These are phyloP conservation scores for Calycopis cecrops DNA, from an alignment of 1,140 invertebrate species.

Conservation along the genomic window DNA sequence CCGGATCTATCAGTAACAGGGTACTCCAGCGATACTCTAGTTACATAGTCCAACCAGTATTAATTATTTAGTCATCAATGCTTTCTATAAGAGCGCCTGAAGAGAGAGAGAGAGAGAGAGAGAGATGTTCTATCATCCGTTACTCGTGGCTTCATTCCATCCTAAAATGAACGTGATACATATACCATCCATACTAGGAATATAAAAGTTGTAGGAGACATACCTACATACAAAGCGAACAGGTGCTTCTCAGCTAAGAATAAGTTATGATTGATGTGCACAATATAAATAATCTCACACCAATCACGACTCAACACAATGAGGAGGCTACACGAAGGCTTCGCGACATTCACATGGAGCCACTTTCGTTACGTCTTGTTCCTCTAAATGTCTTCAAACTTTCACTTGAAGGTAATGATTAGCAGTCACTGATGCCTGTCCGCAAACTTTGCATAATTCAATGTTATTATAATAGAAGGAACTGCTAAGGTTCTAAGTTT, in stretches of 20 bases:
- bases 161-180: no score
- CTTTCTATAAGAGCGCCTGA: no score
- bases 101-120: no score
- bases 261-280: not conserved
- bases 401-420: slow-evolving; percentile 46
- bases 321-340: not conserved
- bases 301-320: not conserved
- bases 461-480: slow-evolving; percentile 35
- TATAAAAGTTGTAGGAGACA: no score
- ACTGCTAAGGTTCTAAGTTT: slow-evolving; percentile 26
- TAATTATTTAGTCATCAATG: no score
- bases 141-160: no score
- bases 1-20: no score
- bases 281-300: not conserved
- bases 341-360: slow-evolving; percentile 16
- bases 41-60: no score
- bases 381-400: slow-evolving; percentile 36
- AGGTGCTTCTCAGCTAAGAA: not conserved
- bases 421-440: slow-evolving; percentile 39
- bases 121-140: no score
- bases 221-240: no score
- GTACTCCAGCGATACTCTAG: no score
- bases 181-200: no score
- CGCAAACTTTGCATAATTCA: slow-evolving; percentile 36
- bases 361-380: slow-evolving; percentile 33